Base-by-base conservation (phyloP, 1,140 invertebrate genomes). In the Dendrolimus punctatus region DNA sequence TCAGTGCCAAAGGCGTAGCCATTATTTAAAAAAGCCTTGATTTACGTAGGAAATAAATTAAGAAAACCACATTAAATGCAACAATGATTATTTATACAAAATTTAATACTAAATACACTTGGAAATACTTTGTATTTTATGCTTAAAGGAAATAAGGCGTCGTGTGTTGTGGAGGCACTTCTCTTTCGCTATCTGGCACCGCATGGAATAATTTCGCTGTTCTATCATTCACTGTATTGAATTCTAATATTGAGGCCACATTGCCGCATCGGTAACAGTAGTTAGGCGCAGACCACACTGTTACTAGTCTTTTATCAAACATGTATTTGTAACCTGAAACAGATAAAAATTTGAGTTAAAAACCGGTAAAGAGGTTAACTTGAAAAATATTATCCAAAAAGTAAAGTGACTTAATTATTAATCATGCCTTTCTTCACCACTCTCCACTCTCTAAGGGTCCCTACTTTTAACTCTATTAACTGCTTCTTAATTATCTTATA, bases 251-350 rank as follows among this genome's bases (percentile, higher is more conserved):
- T 57, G 96, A 96, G 39, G 97, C 96, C 47, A 97, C 91, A 75
- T 98, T 98, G 39, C 96, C 96, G 79, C 96, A 98, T 45, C 96
- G 91, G 84, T 98, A 98, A 87, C 96, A 98, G 80, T 98, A 98
- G 87, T 98, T 98, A 0, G 96, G 97, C 8, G 96, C 98, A 39
- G 96, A 98, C 97, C 97, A 99, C 4, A 99, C 95, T 4, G 97
- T 99, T 5, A 98, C 96, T 62, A 99, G 87, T 85, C 95, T 94
- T 60, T 97, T 92, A 76, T 98, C 93, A 86, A 99, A 99, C 93
- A 98, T 97, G 77, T 97, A 99, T 88, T 97, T 98, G 80, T 92
- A 96, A 63, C 96, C 94, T 95, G 81, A 38, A 88, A 88, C 66
- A 42, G 39, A 40, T 7, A 51, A 36, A 43, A 51, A 8, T 37